phyloP scores from a whole-genome alignment of 2,113 vertebrate genomes.

The Gallinago jamesoni region DNA sequence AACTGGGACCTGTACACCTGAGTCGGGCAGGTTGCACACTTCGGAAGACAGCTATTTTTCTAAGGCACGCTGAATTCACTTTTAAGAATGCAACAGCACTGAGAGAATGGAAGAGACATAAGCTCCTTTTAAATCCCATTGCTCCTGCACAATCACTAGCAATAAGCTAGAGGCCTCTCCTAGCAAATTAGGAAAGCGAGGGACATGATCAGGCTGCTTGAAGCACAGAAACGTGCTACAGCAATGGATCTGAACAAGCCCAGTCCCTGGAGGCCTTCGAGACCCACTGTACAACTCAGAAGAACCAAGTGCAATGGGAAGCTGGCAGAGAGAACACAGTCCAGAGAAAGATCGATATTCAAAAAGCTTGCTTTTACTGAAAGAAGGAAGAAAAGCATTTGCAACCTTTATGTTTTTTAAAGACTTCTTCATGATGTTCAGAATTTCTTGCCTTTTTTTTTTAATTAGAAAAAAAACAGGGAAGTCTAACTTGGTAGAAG shows the following conservation, averaged over 20 bases:
- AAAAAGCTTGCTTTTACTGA: not conserved
- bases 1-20: not conserved
- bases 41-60: not conserved
- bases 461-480: not conserved
- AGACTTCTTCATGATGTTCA: not conserved
- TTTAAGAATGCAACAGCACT: not conserved
- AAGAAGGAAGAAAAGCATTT: not conserved
- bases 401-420: not conserved
- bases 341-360: not conserved
- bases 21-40: rapidly evolving
- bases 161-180: not conserved
- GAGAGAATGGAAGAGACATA: not conserved
- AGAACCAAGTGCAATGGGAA: not conserved
- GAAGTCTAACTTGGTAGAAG: not conserved
- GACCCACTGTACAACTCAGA: not conserved
- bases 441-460: not conserved
- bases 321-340: not conserved
- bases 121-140: not conserved
- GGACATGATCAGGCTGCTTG: not conserved
- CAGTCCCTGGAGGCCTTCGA: not conserved
- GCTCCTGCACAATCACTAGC: not conserved
- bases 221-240: not conserved
- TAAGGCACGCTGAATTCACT: not conserved
- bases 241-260: not conserved
- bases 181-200: not conserved